phyloP scores from a whole-genome alignment of 2,113 vertebrate genomes.

The Notarius lentiginosus region DNA sequence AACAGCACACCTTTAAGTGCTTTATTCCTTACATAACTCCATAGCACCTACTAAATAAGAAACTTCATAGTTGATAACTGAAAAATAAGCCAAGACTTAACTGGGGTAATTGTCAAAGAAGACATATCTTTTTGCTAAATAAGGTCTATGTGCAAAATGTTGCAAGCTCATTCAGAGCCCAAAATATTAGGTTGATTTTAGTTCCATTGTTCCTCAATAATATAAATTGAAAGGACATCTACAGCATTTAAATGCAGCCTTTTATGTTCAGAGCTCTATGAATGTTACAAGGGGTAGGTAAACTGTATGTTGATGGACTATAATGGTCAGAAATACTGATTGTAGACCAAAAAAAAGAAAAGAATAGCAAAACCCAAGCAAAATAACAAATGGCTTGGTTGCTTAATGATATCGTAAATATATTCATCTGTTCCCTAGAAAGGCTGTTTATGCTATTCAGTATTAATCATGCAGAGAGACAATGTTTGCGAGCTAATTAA shows the following conservation, averaged over 20 bases:
- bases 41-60: neutral
- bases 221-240: neutral
- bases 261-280: neutral
- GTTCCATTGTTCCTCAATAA: neutral
- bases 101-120: neutral
- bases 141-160: neutral
- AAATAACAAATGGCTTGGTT: neutral
- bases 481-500: neutral
- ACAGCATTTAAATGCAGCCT: neutral
- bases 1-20: neutral
- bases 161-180: neutral
- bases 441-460: conserved; percentile 8
- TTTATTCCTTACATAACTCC: neutral
- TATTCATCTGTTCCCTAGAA: conserved; percentile 1
- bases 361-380: neutral
- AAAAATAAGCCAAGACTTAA: neutral
- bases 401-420: neutral
- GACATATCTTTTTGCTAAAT: neutral
- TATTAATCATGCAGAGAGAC: neutral
- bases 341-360: neutral
- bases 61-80: neutral
- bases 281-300: neutral
- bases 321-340: neutral
- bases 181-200: neutral
- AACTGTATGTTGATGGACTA: neutral